Evolutionary conservation across 2,797 vertebrate species (phyloP), one percentile per base, ranked within the genome.

Genomic region (Lepilemur ruficaudatus): DNA sequence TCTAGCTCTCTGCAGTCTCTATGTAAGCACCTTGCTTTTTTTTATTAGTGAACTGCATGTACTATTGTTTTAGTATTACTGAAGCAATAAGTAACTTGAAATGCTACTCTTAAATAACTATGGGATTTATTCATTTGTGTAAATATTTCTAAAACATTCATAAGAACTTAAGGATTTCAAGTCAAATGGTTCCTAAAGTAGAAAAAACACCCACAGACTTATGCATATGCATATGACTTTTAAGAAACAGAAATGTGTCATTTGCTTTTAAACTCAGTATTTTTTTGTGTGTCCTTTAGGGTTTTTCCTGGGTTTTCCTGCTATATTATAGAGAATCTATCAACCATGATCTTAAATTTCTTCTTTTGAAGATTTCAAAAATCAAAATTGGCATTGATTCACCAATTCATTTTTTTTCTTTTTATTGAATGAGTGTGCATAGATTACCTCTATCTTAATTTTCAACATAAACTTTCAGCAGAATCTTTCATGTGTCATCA

Each of bases 361-460:
- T 79, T 83, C 18, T 70, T 67, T 61, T 81, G 28, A 57, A 32
- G 5, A 72, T 86, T 82, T 73, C 85, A 91, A 81, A 81, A 88
- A n/a, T 85, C 38, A 46, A 57, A 87, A 65, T 84, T 86, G 35
- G 7, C 38, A 78, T 14, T 15, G 12, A 84, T 87, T 13, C 46
- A 69, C 30, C 2, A 35, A 13, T 76, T 78, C 17, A 15, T 72
- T 50, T 23, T 61, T 84, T 86, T 50, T 72, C 2, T 95, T 48
- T 63, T 88, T 57, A 28, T 88, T 72, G 79, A 46, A 46, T 94
- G 81, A 35, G 1, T 81, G 43, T 43, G 28, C 43, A 43, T 48
- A 85, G 35, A 57, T 83, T 89, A 87, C 38, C 63, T 91, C 0
- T 63, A 61, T 92, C 32, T 95, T 76, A 92, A 84, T 95, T 97